Evolutionary conservation across 2,797 vertebrate genomes (phyloP).

Genomic region (Artibeus jamaicensis): DNA sequence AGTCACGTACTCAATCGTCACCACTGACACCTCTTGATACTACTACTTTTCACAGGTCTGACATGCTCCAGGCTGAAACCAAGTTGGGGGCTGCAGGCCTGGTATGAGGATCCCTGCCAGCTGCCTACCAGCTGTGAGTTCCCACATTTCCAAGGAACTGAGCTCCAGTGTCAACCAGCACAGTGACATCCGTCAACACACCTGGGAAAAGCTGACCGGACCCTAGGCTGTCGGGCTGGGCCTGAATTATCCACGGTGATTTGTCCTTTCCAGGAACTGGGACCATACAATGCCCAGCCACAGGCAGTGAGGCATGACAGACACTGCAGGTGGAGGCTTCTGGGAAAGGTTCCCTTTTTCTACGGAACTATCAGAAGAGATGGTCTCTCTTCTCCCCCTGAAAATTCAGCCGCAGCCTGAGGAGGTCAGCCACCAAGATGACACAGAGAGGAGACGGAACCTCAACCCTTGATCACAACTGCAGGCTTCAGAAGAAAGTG

Average conservation of each 20-base stretch:
- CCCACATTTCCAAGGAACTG: not conserved
- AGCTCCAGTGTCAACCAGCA: not conserved
- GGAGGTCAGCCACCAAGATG: not conserved
- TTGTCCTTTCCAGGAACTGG: not conserved
- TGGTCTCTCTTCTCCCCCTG: not conserved
- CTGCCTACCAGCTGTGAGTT: fast-evolving
- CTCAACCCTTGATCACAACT: not conserved
- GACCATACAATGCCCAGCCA: not conserved
- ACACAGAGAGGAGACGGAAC: not conserved
- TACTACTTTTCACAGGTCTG: not conserved
- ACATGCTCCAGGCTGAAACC: not conserved
- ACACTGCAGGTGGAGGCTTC: not conserved
- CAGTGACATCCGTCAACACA: fast-evolving
- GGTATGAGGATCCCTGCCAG: fast-evolving
- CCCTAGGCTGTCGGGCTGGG: too few relatives aligned
- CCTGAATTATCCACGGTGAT: not conserved
- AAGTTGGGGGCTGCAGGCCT: not conserved
- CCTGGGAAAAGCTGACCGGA: not conserved
- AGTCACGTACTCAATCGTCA: not conserved
- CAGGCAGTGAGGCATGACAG: not conserved
- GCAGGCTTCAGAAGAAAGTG: not conserved
- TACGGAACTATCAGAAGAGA: not conserved
- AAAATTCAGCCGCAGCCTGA: not conserved
- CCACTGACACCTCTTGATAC: not conserved
- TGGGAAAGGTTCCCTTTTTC: not conserved